A percentile compares a stretch with the other conserved stretches of the same genome.
Evolutionary conservation across 2,113 vertebrate genomes (phyloP).

Genomic region (Ptilonorhynchus violaceus): DNA sequence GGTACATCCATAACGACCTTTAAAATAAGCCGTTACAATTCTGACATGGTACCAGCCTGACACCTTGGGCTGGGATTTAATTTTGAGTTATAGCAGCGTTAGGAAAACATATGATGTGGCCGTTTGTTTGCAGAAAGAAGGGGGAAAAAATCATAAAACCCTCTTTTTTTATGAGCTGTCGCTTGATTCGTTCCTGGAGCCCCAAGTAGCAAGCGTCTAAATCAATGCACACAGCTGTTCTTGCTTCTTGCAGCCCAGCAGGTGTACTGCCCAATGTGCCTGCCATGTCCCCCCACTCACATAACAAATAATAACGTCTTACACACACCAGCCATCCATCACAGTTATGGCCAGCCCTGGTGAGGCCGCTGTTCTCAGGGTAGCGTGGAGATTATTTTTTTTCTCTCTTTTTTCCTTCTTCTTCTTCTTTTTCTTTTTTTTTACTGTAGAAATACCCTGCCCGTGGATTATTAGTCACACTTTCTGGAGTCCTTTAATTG

Average conservation of each 20-base stretch:
- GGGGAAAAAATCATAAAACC: slow-evolving; percentile 83
- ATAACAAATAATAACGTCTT: slow-evolving; percentile 97
- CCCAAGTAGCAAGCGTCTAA: slow-evolving; percentile 87
- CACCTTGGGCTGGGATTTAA: slow-evolving; percentile 89
- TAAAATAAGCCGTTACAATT: slow-evolving; percentile 84
- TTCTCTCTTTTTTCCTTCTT: background rate
- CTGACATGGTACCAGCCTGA: slow-evolving; percentile 86
- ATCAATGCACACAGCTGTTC: slow-evolving; percentile 98
- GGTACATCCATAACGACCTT: slow-evolving; percentile 68
- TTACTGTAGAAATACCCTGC: slow-evolving; percentile 46
- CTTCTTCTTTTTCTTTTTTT: background rate
- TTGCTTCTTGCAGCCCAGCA: slow-evolving; percentile 90
- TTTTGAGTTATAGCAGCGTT: slow-evolving; percentile 87
- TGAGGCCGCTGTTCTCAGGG: slow-evolving; percentile 74
- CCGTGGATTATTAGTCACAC: slow-evolving; percentile 72
- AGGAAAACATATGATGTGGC: slow-evolving; percentile 95
- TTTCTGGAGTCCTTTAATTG: slow-evolving; percentile 73
- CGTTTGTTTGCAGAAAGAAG: slow-evolving; percentile 91
- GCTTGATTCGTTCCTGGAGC: slow-evolving; percentile 95
- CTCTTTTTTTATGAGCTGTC: slow-evolving; percentile 94
- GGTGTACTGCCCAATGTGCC: slow-evolving; percentile 88
- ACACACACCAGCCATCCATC: slow-evolving; percentile 93
- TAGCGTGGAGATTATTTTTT: background rate
- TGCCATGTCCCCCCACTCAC: slow-evolving; percentile 90
- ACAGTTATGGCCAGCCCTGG: slow-evolving; percentile 84